Evolutionary conservation across 2,797 vertebrate species (phyloP), one percentile per base, ranked within the genome.

Genomic region (Dallia pectoralis): DNA sequence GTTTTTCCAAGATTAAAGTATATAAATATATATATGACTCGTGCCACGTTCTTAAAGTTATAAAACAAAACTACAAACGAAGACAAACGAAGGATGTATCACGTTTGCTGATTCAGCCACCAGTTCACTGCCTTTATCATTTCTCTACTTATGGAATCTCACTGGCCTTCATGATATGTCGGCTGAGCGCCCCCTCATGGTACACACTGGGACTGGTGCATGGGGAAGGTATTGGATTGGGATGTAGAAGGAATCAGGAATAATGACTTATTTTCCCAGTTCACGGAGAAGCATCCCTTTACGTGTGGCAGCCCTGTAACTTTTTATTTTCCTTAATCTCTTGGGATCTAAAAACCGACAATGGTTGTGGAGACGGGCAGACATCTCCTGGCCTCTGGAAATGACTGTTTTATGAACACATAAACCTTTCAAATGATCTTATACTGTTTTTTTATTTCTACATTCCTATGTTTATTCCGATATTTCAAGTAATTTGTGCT

Each of bases 21-120:
- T 93, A 93, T 93, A 91, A 91, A 93, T 92, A 87, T 91, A 93
- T 93, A 94, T 93, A 92, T 93, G 92, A 93, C 91, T 91, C 63
- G 91, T 92, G 92, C 93, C 93, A 93, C 92, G 77, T 89, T 91
- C 88, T 87, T 92, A 86, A 91, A 91, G 90, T 92, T 91, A 82
- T 89, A n/a, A 91, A 90, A 90, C 85, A 91, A 90, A 91, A 90
- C 87, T 85, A 89, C 88, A 86, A 86, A 89, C 87, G n/a, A n/a
- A n/a, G n/a, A n/a, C n/a, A n/a, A n/a, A n/a, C n/a, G 53, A 69
- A 74, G 81, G 90, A 91, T 89, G 84, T 90, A 91, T 90, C 91
- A 91, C 85, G 36, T 90, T 89, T 89, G 90, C 91, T 88, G 90
- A 92, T 90, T 92, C 88, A 85, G 88, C 90, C 85, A 92, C 90